phyloP scores from a whole-genome alignment of 2,888 invertebrate species.

The Elegia similella region DNA sequence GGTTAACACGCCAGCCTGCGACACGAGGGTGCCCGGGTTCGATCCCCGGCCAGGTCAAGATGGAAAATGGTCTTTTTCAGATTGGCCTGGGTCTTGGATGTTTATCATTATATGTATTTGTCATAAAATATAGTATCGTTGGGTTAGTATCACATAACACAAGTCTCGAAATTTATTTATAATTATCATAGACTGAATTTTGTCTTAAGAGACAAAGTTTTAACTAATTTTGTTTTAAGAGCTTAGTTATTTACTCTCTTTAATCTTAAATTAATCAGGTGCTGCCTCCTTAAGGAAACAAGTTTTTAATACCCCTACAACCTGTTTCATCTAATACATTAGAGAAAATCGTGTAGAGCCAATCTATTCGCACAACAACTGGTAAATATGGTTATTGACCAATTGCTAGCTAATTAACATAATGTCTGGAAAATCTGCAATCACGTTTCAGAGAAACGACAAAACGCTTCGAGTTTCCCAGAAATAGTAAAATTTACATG shows the following conservation, averaged over 20 bases:
- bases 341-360: slow-evolving; percentile 3
- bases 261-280: too few species aligned
- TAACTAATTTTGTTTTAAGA: background rate
- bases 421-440: slow-evolving; percentile 20
- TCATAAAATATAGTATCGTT: too few species aligned
- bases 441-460: slow-evolving; percentile 28
- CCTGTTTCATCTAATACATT: background rate
- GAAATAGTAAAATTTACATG: slow-evolving; percentile 59
- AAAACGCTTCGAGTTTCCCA: slow-evolving; percentile 38
- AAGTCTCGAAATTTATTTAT: too few species aligned
- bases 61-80: too few species aligned
- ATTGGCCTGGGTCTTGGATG: too few species aligned
- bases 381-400: slow-evolving; percentile 13
- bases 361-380: slow-evolving; percentile 4
- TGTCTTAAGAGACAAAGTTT: too few species aligned
- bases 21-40: too few species aligned
- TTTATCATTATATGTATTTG: too few species aligned
- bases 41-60: too few species aligned
- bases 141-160: too few species aligned
- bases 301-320: background rate
- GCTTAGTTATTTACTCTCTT: background rate
- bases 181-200: too few species aligned
- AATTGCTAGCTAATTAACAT: slow-evolving; percentile 14
- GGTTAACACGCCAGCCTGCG: too few species aligned
- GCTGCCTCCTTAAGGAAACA: background rate